Percentiles rank a stretch among this genome's conserved stretches.
phyloP scores from a whole-genome alignment of 2,888 invertebrate species.

The Philaethria dido region DNA sequence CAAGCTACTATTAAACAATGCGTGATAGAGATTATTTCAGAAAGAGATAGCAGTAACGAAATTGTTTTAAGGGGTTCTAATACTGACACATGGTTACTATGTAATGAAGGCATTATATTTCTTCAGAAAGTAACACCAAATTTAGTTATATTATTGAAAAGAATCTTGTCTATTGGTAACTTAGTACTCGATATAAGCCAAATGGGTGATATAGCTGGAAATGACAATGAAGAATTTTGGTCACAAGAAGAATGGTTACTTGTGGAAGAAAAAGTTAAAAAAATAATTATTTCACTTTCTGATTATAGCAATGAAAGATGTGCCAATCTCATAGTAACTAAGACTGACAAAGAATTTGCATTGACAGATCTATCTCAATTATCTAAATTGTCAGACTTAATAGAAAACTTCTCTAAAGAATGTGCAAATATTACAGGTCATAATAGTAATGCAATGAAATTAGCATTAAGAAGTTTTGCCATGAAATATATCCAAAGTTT shows the following conservation, averaged over 20 bases:
- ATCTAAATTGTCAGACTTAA: constrained; percentile 88
- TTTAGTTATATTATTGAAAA: constrained; percentile 87
- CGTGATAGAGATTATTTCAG: constrained; percentile 88
- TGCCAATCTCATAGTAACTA: constrained; percentile 93
- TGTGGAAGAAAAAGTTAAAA: constrained; percentile 88
- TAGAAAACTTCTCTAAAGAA: constrained; percentile 90
- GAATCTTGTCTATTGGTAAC: constrained; percentile 89
- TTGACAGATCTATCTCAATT: constrained; percentile 90
- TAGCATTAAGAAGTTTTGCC: constrained; percentile 94
- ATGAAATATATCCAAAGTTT: constrained; percentile 95
- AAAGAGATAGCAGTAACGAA: constrained; percentile 74
- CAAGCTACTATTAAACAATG: constrained; percentile 95
- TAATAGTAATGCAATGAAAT: constrained; percentile 90
- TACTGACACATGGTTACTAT: constrained; percentile 82
- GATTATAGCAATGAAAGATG: constrained; percentile 97
- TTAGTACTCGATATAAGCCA: constrained; percentile 90
- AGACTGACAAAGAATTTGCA: constrained; percentile 87
- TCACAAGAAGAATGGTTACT: constrained; percentile 87
- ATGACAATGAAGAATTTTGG: constrained; percentile 88
- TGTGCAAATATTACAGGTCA: constrained; percentile 90
- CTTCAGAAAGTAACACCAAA: constrained; percentile 86
- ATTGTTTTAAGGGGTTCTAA: constrained; percentile 74
- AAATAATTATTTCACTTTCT: constrained; percentile 91
- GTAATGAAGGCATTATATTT: constrained; percentile 88
- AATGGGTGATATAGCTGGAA: constrained; percentile 82